A percentile compares a stretch with the other conserved stretches of the same genome.
Conservation (phyloP, 2,888 invertebrate genomes). For the Yponomeuta plumbellus region DNA sequence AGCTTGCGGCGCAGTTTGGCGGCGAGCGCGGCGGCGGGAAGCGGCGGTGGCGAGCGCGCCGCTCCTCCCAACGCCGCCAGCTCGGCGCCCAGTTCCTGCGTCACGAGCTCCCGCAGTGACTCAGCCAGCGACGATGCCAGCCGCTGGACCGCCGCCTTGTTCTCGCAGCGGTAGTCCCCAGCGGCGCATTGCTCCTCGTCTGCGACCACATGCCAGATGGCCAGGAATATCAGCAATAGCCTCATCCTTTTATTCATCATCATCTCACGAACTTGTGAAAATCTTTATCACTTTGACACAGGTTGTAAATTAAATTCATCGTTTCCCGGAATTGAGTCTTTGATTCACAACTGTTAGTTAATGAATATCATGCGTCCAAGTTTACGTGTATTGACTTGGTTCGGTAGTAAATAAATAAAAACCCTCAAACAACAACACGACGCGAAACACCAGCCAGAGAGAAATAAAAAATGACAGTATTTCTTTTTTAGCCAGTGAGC, state of each 20-base stretch:
- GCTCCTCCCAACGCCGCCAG: constrained; percentile 40
- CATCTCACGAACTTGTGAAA: background rate
- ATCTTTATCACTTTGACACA: background rate
- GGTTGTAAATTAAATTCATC: background rate
- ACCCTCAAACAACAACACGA: no score
- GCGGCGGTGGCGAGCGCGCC: background rate
- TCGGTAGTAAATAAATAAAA: no score
- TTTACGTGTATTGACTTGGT: no score
- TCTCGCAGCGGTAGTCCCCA: constrained; percentile 54
- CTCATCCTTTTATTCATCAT: background rate
- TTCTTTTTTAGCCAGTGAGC: no score
- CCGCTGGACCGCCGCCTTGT: constrained; percentile 52
- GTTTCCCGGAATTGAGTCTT: background rate
- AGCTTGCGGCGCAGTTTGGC: background rate
- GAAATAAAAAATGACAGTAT: no score
- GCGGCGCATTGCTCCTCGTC: constrained; percentile 59
- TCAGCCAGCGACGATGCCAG: constrained; percentile 51
- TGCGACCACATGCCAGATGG: constrained; percentile 30
- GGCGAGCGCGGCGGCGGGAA: background rate
- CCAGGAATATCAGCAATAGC: background rate
- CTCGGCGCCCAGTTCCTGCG: constrained; percentile 63
- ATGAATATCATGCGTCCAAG: no score
- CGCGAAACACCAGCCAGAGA: no score
- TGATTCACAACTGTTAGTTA: no score
- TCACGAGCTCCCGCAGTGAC: constrained; percentile 58